Evolutionary conservation across 1,140 invertebrate genomes (phyloP).

Genomic region (Macrobrachium nipponense): DNA sequence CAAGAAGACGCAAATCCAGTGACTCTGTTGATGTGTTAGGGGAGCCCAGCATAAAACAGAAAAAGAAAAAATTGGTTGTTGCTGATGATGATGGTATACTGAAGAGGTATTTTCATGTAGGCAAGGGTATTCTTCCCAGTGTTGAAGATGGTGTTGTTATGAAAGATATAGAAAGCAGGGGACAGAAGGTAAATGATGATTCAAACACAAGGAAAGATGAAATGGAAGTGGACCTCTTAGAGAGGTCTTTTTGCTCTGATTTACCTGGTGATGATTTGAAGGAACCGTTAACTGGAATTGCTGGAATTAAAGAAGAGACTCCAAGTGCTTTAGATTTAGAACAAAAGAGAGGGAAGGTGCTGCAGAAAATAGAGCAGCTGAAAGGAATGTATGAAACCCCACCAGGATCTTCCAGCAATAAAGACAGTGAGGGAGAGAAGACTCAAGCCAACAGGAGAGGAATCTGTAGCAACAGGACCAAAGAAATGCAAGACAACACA

Average conservation of each 20-base stretch:
- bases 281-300: too few species aligned
- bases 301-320: too few species aligned
- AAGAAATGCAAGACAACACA: neutral
- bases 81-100: neutral
- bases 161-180: neutral
- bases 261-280: too few species aligned
- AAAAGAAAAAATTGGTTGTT: constrained; percentile 11
- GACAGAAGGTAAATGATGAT: neutral
- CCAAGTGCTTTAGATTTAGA: too few species aligned
- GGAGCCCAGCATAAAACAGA: constrained; percentile 24
- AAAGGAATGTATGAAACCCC: too few species aligned
- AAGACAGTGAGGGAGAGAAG: too few species aligned
- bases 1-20: constrained; percentile 42
- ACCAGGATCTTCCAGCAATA: too few species aligned
- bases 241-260: too few species aligned
- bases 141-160: neutral
- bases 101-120: constrained; percentile 40
- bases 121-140: neutral
- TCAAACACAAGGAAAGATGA: neutral
- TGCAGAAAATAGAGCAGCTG: too few species aligned
- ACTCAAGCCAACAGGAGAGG: neutral
- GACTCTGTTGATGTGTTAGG: constrained; percentile 42
- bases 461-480: neutral
- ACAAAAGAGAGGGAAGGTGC: too few species aligned
- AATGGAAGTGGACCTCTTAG: too few species aligned